Conservation (phyloP, 2,888 invertebrate genomes). For the Antheraea assamensis region DNA sequence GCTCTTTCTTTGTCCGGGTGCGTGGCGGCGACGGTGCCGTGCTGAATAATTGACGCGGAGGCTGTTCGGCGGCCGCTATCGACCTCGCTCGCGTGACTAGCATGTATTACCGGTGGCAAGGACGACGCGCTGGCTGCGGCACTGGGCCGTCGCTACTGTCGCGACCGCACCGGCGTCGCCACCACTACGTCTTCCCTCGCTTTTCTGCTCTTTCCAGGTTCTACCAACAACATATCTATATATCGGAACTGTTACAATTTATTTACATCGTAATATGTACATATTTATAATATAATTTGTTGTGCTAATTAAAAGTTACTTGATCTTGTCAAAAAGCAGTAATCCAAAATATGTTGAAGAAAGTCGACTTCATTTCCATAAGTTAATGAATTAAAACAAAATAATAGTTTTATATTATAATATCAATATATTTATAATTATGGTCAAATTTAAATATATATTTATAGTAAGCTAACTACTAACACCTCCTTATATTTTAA, state of each 20-base stretch:
- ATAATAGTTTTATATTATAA: not conserved
- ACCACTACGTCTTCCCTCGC: conserved; percentile 44
- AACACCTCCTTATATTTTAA: too few relatives aligned
- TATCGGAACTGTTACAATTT: not conserved
- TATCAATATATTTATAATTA: not conserved
- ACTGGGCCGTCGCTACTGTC: conserved; percentile 54
- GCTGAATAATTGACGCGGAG: conserved; percentile 78
- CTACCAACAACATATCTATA: not conserved
- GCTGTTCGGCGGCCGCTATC: conserved; percentile 78
- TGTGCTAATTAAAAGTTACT: not conserved
- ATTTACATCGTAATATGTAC: not conserved
- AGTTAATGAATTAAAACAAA: not conserved
- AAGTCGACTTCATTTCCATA: not conserved
- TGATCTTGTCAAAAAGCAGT: not conserved
- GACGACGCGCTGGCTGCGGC: conserved; percentile 79
- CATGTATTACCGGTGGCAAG: conserved; percentile 70
- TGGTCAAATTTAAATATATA: not conserved
- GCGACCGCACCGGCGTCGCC: conserved; percentile 41
- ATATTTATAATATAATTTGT: not conserved
- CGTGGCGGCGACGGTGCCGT: conserved; percentile 58
- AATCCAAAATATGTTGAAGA: not conserved
- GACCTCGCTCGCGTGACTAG: conserved; percentile 79
- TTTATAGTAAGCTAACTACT: not conserved
- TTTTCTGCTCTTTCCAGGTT: conserved; percentile 32
- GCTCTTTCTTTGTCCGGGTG: conserved; percentile 65